phyloP scores from a whole-genome alignment of 2,797 vertebrate genomes.

The Gephyroberyx darwinii region DNA sequence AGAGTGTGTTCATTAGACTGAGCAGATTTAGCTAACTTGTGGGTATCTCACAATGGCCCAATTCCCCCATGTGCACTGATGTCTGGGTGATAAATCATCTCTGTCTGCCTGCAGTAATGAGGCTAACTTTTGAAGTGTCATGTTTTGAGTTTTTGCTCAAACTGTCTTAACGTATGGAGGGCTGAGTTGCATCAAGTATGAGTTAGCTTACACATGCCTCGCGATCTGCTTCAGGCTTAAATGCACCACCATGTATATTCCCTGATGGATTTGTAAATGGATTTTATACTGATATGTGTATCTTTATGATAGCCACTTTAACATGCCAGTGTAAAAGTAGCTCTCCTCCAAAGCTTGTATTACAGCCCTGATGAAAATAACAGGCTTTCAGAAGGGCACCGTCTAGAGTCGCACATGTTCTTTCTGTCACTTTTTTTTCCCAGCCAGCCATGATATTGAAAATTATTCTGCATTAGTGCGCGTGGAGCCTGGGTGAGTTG shows the following conservation, averaged over 20 bases:
- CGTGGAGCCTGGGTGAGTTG: constrained; percentile 38
- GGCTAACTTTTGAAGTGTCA: constrained; percentile 55
- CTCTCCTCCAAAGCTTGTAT: constrained; percentile 27
- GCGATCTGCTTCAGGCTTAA: constrained; percentile 31
- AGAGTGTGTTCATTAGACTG: constrained; percentile 73
- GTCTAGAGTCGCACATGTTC: constrained; percentile 46
- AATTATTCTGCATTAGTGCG: constrained; percentile 66
- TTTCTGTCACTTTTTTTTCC: constrained; percentile 46
- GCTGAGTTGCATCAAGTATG: constrained; percentile 8
- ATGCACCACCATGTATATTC: constrained; percentile 43
- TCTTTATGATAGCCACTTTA: constrained; percentile 36
- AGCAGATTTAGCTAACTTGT: constrained; percentile 71
- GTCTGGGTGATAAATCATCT: constrained; percentile 71
- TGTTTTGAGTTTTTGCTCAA: constrained; percentile 28
- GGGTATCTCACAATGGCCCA: constrained; percentile 56
- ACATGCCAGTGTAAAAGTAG: constrained; percentile 21
- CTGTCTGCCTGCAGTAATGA: constrained; percentile 63
- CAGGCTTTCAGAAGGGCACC: constrained; percentile 7
- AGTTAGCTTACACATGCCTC: constrained; percentile 25
- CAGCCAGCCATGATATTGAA: constrained; percentile 64
- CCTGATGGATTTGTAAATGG: constrained; percentile 43
- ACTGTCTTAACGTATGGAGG: constrained; percentile 36
- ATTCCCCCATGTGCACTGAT: constrained; percentile 56
- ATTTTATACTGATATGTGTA: constrained; percentile 40
- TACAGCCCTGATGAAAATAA: constrained; percentile 14